A percentile compares a stretch with the other conserved stretches of the same genome.
Conservation (phyloP, 2,113 vertebrate genomes). For the Camarhynchus parvulus region DNA sequence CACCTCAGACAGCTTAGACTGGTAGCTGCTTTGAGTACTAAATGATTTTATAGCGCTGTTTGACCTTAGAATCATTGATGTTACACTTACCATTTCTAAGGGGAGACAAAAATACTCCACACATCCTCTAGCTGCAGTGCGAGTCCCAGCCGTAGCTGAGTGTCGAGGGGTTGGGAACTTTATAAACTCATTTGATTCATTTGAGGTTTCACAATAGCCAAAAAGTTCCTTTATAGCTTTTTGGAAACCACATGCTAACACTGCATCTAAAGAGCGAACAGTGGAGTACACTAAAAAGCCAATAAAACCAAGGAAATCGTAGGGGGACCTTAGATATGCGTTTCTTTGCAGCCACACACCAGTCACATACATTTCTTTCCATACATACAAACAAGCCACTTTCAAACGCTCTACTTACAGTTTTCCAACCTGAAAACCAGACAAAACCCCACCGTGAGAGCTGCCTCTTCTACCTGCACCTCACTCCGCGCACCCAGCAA, state of each 20-base stretch:
- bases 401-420: neutral
- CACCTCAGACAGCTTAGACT: conserved; percentile 25
- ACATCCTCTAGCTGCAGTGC: conserved; percentile 61
- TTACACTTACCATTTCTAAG: conserved; percentile 66
- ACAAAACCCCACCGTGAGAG: neutral
- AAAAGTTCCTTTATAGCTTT: conserved; percentile 66
- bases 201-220: conserved; percentile 64
- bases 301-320: conserved; percentile 30
- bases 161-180: conserved; percentile 57
- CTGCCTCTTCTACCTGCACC: neutral
- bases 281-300: conserved; percentile 23
- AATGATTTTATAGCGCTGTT: conserved; percentile 61
- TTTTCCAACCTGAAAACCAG: neutral
- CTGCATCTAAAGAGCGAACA: conserved; percentile 30
- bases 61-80: conserved; percentile 51
- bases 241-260: conserved; percentile 48
- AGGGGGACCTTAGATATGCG: neutral
- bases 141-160: conserved; percentile 21
- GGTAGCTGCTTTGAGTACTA: conserved; percentile 47
- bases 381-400: neutral
- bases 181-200: conserved; percentile 66
- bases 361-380: neutral
- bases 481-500: neutral
- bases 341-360: conserved; percentile 23
- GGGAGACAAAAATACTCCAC: conserved; percentile 52